Evolutionary conservation across 2,797 vertebrate genomes (phyloP), one percentile per base, ranked within the genome.

Genomic region (Pygocentrus nattereri): DNA sequence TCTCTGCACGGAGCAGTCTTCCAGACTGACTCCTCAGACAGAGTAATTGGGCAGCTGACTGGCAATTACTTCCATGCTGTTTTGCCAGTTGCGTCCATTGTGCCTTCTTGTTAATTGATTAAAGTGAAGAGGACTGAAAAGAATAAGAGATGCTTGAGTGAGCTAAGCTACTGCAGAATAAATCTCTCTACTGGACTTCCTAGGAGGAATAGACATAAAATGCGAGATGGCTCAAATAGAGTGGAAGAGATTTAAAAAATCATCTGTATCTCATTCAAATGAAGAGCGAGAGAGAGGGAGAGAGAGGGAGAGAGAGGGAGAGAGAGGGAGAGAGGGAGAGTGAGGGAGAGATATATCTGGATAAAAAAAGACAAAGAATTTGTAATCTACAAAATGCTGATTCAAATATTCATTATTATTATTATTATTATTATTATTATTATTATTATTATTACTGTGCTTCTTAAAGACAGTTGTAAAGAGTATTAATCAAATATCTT

Each of bases 21-120:
- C 65, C 31, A 52, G 19, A 19, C 47, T 21, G 25, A 27, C 56
- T 78, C 73, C 52, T 70, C 47, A 72, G 74, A 84, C 31, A 23
- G 77, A 67, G 64, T 84, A 85, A 83, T 56, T 73, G 82, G 72
- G 25, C 61, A 27, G 65, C 78, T 80, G 83, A 79, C 77, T 85
- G 83, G 78, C 67, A 82, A 62, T 56, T 71, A 65, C 61, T 13
- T 56, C 67, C 79, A 74, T n/a, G 23, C 75, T 67, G 74, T 80
- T 74, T 74, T 86, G 64, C 79, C 56, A 70, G 41, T 83, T 86
- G 83, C 71, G 44, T 77, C 58, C 78, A 78, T 82, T 80, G 80
- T 84, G 70, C 80, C 49, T 82, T 81, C 69, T 74, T 78, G 75
- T 71, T 86, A 75, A 87, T 82, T 84, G 80, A 78, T 81, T 75